A percentile compares a stretch with the other conserved stretches of the same genome.
These are phyloP conservation scores for Eurypyga helias DNA, from an alignment of 2,113 vertebrate species.

Conservation along the genomic window DNA sequence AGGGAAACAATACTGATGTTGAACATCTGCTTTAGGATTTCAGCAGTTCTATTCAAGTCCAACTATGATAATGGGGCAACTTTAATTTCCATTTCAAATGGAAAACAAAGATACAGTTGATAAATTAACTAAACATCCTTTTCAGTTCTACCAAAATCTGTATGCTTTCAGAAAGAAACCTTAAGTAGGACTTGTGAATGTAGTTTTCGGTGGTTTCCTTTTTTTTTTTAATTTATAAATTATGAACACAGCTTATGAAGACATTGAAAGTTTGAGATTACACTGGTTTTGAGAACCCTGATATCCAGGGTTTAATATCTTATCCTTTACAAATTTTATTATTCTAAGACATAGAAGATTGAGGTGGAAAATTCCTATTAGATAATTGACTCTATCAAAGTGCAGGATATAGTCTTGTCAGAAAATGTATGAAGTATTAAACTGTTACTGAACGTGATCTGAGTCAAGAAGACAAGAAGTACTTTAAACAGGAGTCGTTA, in stretches of 20 bases:
- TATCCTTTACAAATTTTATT: not conserved
- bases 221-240: not conserved
- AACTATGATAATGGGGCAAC: not conserved
- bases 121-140: not conserved
- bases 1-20: not conserved
- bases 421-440: not conserved
- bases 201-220: not conserved
- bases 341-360: not conserved
- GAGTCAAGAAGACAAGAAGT: not conserved
- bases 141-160: not conserved
- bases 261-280: conserved; percentile 27
- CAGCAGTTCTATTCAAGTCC: not conserved
- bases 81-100: not conserved
- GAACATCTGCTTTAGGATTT: not conserved
- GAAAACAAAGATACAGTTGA: not conserved
- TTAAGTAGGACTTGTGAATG: not conserved
- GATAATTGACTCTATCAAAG: not conserved
- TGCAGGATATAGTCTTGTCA: not conserved
- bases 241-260: not conserved
- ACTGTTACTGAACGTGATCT: not conserved
- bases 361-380: not conserved
- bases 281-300: not conserved
- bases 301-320: not conserved
- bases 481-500: not conserved
- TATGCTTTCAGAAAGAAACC: not conserved